Evolutionary conservation across 2,888 invertebrate species (phyloP).

Genomic region (Platycheirus rosarum): DNA sequence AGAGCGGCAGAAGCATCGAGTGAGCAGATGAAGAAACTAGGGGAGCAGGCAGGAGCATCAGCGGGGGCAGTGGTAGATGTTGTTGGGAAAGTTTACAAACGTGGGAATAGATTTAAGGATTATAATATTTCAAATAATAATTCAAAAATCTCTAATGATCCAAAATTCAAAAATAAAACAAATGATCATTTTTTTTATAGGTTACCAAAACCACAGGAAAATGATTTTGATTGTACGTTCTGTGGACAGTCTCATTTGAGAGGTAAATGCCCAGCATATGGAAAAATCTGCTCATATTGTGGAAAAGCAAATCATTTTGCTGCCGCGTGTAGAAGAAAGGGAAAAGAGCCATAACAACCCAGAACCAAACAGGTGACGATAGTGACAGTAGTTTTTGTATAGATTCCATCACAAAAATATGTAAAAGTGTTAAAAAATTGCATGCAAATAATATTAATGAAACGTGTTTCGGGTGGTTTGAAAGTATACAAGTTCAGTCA

Average conservation of each 20-base stretch:
- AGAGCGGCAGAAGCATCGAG: not conserved
- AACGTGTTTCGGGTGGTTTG: constrained; percentile 7
- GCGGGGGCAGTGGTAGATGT: constrained; percentile 3
- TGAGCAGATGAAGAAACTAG: constrained; percentile 21
- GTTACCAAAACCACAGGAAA: too few relatives aligned
- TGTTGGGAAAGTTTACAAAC: constrained; percentile 3
- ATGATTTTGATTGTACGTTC: not conserved
- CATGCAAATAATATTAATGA: constrained; percentile 3
- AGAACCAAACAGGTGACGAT: too few relatives aligned
- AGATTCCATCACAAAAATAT: not conserved
- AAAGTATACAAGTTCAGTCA: constrained; percentile 35
- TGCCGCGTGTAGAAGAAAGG: not conserved
- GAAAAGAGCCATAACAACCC: not conserved
- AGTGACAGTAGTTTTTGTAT: not conserved
- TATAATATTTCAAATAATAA: too few relatives aligned
- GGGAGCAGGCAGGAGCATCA: constrained; percentile 9
- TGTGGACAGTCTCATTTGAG: constrained; percentile 5
- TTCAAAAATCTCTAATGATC: too few relatives aligned
- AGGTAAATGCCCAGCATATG: constrained; percentile 2
- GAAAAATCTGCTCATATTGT: not conserved
- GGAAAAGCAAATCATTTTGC: constrained; percentile 5
- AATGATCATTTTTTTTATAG: constrained; percentile 3
- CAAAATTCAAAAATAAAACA: constrained; percentile 3
- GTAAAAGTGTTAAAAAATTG: not conserved
- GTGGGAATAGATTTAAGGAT: not conserved